phyloP scores from a whole-genome alignment of 2,888 invertebrate species.

The Lutraria lutraria region DNA sequence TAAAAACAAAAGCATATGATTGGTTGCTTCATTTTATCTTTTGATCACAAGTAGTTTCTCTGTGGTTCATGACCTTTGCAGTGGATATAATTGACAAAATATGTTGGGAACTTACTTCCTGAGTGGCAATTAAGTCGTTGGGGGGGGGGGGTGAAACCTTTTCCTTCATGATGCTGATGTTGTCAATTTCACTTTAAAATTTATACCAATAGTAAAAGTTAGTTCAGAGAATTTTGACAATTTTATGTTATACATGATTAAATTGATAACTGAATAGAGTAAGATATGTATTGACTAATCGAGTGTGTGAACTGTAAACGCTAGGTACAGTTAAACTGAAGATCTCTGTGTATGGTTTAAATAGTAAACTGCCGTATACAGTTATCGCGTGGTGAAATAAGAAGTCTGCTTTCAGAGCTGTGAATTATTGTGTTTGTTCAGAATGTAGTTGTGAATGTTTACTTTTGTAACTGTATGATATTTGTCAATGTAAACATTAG shows the following conservation, averaged over 20 bases:
- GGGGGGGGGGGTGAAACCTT: no score
- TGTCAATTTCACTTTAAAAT: not conserved
- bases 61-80: no score
- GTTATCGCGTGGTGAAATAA: not conserved
- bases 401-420: not conserved
- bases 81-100: not conserved
- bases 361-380: not conserved
- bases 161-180: no score
- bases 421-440: not conserved
- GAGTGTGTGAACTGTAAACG: not conserved
- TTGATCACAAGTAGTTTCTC: no score
- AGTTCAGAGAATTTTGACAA: not conserved
- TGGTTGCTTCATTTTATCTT: no score
- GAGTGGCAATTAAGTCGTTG: not conserved
- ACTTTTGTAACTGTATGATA: constrained; percentile 18
- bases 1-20: no score
- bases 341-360: not conserved
- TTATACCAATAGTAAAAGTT: not conserved
- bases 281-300: not conserved
- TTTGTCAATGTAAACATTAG: not conserved
- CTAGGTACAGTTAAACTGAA: not conserved
- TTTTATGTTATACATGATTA: not conserved
- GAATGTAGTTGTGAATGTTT: not conserved
- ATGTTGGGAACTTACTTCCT: not conserved
- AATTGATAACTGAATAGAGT: not conserved